A percentile compares a stretch with the other conserved stretches of the same genome.
phyloP scores from a whole-genome alignment of 2,113 vertebrate species.

The Hippopotamus amphibius region DNA sequence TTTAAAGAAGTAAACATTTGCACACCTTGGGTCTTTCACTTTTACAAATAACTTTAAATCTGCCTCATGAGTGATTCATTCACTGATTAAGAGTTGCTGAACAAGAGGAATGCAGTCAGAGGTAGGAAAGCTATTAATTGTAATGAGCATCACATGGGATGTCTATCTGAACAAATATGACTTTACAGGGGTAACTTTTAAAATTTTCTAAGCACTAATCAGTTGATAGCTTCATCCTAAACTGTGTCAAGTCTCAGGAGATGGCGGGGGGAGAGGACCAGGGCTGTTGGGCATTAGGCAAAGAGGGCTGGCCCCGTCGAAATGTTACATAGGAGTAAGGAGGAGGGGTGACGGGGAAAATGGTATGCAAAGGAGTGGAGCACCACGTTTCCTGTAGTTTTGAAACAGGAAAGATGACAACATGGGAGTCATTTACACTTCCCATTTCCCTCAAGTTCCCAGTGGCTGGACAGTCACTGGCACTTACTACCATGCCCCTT shows the following conservation, averaged over 20 bases:
- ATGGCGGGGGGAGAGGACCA: rapidly evolving
- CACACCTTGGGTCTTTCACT: not conserved
- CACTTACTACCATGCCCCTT: not conserved
- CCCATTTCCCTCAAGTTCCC: not conserved
- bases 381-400: slow-evolving; percentile 35
- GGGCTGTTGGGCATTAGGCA: not conserved
- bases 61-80: not conserved
- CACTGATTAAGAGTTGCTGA: not conserved
- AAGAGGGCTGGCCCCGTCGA: not conserved
- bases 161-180: not conserved
- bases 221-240: not conserved
- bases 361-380: not conserved
- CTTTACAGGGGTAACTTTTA: not conserved
- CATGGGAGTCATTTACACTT: not conserved
- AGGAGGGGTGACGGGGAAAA: not conserved
- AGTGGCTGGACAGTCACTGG: not conserved
- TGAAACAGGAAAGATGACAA: slow-evolving; percentile 68
- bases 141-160: not conserved
- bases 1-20: not conserved
- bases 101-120: not conserved
- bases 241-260: not conserved
- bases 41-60: not conserved
- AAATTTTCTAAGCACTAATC: not conserved
- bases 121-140: not conserved
- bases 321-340: not conserved